phyloP scores from a whole-genome alignment of 1,140 invertebrate genomes.

The Drosophila lacertosa region DNA sequence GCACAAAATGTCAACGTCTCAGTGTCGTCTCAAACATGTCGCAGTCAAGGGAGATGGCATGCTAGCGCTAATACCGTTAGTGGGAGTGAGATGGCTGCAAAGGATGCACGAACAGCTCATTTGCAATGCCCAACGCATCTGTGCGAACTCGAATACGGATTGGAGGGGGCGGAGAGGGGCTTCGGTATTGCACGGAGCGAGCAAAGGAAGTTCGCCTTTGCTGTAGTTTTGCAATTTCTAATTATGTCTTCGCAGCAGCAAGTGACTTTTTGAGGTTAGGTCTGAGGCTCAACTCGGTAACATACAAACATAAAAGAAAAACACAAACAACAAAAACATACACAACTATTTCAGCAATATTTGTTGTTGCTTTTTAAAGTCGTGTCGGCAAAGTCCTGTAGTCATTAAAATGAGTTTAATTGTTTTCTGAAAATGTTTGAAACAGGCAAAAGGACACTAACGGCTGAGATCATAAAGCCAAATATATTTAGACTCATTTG shows the following conservation, averaged over 20 bases:
- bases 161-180: not conserved
- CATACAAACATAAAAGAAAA: too few species aligned
- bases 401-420: too few species aligned
- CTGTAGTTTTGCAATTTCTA: slow-evolving; percentile 67
- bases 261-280: slow-evolving; percentile 59
- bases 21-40: slow-evolving; percentile 32
- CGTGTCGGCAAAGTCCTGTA: not conserved
- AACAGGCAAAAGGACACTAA: too few species aligned
- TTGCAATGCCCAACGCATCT: slow-evolving; percentile 56
- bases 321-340: slow-evolving; percentile 7
- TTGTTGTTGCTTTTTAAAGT: slow-evolving; percentile 27
- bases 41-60: slow-evolving; percentile 20
- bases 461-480: too few species aligned
- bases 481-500: too few species aligned
- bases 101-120: slow-evolving; percentile 53
- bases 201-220: slow-evolving; percentile 40
- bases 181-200: slow-evolving; percentile 9
- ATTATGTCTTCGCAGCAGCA: slow-evolving; percentile 51
- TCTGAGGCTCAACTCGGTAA: not conserved
- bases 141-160: not conserved
- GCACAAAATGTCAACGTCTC: slow-evolving; percentile 51
- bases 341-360: slow-evolving; percentile 42
- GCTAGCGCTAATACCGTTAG: slow-evolving; percentile 3
- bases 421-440: too few species aligned
- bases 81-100: not conserved